Evolutionary conservation across 2,888 invertebrate genomes (phyloP), one percentile per base, ranked within the genome.

Genomic region (Drosophila gaucha): DNA sequence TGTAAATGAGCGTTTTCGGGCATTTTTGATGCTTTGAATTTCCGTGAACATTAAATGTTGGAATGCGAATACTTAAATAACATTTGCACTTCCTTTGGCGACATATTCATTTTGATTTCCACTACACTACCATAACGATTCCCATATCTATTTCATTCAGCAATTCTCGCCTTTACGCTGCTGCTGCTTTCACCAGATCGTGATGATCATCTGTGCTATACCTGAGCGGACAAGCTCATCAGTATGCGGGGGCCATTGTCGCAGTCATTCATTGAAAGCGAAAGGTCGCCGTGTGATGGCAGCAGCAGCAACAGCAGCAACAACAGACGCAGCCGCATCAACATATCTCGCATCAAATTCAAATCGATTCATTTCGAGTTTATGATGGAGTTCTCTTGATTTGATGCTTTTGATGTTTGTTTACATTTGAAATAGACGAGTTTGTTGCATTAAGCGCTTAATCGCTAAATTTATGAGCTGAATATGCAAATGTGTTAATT

Each of bases 261-360:
- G 64, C 67, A 56, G 65, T 76, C 65, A 60, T 76, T 72, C 66
- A 74, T 67, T 87, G 82, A 82, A 82, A 82, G 75, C 87, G 85
- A 82, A 82, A 84, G 80, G 87, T 86, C 52, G 64, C 44, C 52
- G 26, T 47, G 14, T 26, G 24, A 35, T 39, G 31, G 10, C 28
- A 24, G 31, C 28, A 24, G 26, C 43, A 43, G 12, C 18, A 26
- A 30, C 51, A 56, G 22, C 14, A 35, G 28, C 24, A 24, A 2
- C 24, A 26, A 12, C 22, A 24, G 8, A 3, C 10, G 1, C 14
- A 6, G n/a, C 9, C 14, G 12, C 28, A 35, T 33, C 24, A 44
- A 22, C n/a, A 44, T 52, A 58, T 56, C 56, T 64, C 63, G 46
- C 68, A 69, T 67, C 55, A 67, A 63, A 70, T 73, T 57, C 36